Base-by-base conservation (phyloP, 35 echinoderm and acorn worm genomes). In the Amphiura filiformis region DNA sequence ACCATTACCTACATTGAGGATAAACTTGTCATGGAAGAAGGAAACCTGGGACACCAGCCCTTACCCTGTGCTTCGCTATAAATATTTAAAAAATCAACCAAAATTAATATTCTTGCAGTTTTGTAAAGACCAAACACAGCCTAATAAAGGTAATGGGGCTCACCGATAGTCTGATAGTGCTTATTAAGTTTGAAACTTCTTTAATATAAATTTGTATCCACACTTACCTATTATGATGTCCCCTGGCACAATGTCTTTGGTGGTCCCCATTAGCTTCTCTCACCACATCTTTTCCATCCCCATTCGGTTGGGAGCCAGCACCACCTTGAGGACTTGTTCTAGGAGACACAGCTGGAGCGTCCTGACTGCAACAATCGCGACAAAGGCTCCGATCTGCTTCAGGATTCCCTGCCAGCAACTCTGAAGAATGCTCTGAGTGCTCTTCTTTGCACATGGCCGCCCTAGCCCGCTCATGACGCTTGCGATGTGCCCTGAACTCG, bases 401-500 rank as follows among this genome's bases (percentile, higher is more conserved):
- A 28, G 95, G 95, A 85, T 97, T 97, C 28, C 91, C 89, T 42
- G 86, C 80, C 11, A 97, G 44, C 56, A 93, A 93, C 38, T 94
- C 92, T 0, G 86, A 82, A 9, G 89, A 80, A 13, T 90, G 70
- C 88, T 84, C 90, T 30, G 38, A 87, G 11, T 56, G 37, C 32
- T 91, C 89, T 20, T 92, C 91, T 47, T 91, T 87, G 23, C 89
- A 86, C 37, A 93, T 94, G 38, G 89, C 95, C 5, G 88, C 82
- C 1, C 92, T 85, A 17, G 95, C 95, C 37, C 95, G 79, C 80
- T 97, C 95, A 36, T 97, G 95, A 23, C 95, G 80, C 78, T 97
- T 97, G 37, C 95, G 91, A 78, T 97, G 95, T 18, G 89, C 89
- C 34, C 95, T 61, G 87, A 97, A 97, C 49, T 97, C 95, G 20